Conservation (phyloP, 2,888 invertebrate species). For the Steinernema carpocapsae region DNA sequence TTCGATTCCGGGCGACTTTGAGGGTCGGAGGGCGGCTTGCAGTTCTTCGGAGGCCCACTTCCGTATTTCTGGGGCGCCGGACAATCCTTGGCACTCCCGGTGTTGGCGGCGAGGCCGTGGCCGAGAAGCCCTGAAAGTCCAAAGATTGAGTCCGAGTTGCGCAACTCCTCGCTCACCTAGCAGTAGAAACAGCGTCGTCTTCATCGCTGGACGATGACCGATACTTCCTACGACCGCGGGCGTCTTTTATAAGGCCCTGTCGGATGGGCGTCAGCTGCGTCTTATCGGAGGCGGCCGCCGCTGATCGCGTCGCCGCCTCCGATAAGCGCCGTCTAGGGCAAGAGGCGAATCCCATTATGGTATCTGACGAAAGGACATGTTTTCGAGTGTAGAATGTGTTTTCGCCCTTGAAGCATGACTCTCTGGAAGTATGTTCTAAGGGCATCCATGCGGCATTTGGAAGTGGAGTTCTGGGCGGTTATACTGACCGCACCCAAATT, state of each 20-base stretch:
- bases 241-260: neutral
- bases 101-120: constrained; percentile 12
- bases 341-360: no score
- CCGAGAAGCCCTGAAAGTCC: constrained; percentile 12
- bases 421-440: no score
- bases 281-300: constrained; percentile 17
- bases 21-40: constrained; percentile 51
- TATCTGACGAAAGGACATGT: no score
- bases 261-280: constrained; percentile 16
- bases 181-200: constrained; percentile 3
- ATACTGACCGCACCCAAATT: no score
- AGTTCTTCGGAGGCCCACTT: constrained; percentile 49
- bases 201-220: constrained; percentile 4
- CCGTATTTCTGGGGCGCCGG: constrained; percentile 47
- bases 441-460: no score
- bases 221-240: neutral
- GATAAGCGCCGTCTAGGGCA: no score
- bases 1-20: constrained; percentile 49
- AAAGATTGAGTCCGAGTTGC: no score
- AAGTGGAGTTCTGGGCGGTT: no score
- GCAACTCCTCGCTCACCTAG: neutral
- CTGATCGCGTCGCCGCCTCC: no score
- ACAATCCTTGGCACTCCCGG: constrained; percentile 38
- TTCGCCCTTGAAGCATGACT: no score
- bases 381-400: no score